Conservation (phyloP, 2,797 vertebrate genomes). For the Luscinia luscinia region DNA sequence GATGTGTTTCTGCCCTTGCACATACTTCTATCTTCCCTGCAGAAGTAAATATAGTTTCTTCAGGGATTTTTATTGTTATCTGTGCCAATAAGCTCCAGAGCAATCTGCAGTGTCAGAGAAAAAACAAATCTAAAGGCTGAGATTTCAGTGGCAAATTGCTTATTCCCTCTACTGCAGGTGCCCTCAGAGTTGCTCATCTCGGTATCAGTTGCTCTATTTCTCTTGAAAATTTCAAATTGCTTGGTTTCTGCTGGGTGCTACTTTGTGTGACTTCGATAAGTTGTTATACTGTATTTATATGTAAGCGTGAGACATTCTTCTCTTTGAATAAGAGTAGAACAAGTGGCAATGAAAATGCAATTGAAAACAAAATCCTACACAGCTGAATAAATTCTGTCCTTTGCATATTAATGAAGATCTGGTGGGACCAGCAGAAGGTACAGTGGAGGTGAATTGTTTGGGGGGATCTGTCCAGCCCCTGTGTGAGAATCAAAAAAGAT, state of each 20-base stretch:
- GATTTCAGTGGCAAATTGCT: background rate
- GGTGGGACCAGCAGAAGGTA: background rate
- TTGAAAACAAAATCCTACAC: constrained; percentile 4
- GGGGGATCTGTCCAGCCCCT: background rate
- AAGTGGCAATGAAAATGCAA: constrained; percentile 9
- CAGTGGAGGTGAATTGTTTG: background rate
- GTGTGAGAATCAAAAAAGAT: background rate
- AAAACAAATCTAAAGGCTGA: background rate
- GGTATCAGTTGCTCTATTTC: background rate
- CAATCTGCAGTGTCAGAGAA: background rate
- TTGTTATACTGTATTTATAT: background rate
- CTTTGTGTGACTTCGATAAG: background rate
- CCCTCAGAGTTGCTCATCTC: background rate
- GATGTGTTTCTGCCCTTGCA: background rate
- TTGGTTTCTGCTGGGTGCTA: background rate
- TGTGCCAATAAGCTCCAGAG: background rate
- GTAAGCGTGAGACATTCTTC: background rate
- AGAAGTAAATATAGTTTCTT: background rate
- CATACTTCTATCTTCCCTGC: background rate
- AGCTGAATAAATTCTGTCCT: constrained; percentile 1
- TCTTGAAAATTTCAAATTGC: background rate
- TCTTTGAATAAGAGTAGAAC: constrained; percentile 4
- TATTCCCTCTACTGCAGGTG: background rate
- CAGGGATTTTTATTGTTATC: background rate
- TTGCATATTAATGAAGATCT: constrained; percentile 9